These are phyloP conservation scores for Simalia tracyae DNA, from an alignment of 2,797 vertebrate genomes.

Conservation along the genomic window DNA sequence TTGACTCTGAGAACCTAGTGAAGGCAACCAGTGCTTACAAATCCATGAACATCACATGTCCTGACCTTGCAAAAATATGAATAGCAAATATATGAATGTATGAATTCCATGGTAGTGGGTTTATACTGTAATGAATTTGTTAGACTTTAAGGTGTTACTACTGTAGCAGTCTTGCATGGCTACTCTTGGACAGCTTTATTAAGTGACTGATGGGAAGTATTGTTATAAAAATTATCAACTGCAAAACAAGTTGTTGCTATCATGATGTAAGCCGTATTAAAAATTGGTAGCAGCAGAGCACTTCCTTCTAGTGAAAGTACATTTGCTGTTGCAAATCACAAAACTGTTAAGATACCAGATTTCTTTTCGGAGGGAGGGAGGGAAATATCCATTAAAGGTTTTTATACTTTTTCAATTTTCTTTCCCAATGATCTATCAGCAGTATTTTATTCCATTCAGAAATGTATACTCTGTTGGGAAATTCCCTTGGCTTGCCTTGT, in stretches of 20 bases:
- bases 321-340: neutral
- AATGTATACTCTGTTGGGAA: conserved; percentile 86
- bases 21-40: neutral
- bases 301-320: neutral
- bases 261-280: neutral
- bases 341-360: conserved; percentile 8
- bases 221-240: neutral
- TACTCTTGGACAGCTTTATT: neutral
- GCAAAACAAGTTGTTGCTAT: neutral
- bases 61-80: neutral
- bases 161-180: neutral
- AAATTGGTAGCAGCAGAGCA: neutral
- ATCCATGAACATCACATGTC: neutral
- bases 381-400: neutral
- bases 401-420: neutral
- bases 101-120: neutral
- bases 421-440: neutral
- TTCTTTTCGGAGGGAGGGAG: neutral
- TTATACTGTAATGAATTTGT: neutral
- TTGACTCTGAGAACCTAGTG: neutral
- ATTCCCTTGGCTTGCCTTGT: conserved; percentile 85
- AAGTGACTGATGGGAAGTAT: neutral
- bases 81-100: neutral
- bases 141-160: neutral
- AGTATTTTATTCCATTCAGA: conserved; percentile 71